phyloP scores from a whole-genome alignment of 2,797 vertebrate species.

The Myotis planiceps region DNA sequence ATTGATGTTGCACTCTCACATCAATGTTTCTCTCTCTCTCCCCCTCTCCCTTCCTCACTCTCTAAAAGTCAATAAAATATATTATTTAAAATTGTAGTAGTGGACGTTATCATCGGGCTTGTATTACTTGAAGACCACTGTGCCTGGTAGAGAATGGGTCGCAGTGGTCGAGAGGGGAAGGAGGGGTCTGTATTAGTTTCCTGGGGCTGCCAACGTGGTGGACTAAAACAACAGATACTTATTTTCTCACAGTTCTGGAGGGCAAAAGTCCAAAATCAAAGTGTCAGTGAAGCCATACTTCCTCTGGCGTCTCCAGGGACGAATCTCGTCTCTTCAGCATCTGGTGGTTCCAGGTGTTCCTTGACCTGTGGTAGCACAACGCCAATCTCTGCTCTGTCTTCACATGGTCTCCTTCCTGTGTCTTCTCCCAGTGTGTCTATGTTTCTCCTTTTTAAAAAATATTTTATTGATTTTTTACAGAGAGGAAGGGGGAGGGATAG shows the following conservation, averaged over 20 bases:
- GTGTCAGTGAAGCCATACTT: background rate
- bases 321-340: background rate
- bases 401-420: background rate
- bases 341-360: background rate
- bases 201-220: background rate
- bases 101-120: background rate
- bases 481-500: too few species aligned
- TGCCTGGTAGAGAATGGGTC: background rate
- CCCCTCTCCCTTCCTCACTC: background rate
- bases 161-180: background rate
- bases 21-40: background rate
- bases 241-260: background rate
- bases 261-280: background rate
- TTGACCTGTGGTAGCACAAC: background rate
- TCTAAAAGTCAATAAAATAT: background rate
- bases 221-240: background rate
- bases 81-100: background rate
- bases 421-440: background rate
- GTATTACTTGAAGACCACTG: background rate
- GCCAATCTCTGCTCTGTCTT: background rate
- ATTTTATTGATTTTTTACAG: too few species aligned
- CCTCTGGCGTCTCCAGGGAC: background rate
- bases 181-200: background rate
- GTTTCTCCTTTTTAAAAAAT: background rate
- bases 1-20: background rate